Evolutionary conservation across 2,888 invertebrate genomes (phyloP).

Genomic region (Eupithecia subfuscata): DNA sequence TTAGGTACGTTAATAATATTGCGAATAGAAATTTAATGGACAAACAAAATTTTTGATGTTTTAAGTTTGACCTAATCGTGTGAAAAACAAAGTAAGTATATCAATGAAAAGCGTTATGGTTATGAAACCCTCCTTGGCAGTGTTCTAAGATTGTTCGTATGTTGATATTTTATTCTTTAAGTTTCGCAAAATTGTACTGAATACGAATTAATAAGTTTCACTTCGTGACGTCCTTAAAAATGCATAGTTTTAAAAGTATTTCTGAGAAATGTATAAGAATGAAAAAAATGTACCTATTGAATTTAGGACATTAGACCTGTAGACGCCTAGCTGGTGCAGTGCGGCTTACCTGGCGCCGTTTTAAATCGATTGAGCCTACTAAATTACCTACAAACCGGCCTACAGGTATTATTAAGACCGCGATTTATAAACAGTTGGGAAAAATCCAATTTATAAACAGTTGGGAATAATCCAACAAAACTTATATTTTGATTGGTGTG

Average conservation of each 20-base stretch:
- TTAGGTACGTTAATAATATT: too few species aligned
- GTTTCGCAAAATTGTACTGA: not conserved
- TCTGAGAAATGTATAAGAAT: too few species aligned
- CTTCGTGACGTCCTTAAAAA: not conserved
- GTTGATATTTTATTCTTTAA: not conserved
- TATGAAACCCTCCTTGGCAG: too few species aligned
- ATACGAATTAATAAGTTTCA: not conserved
- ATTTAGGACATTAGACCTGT: slow-evolving; percentile 30
- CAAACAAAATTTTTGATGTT: too few species aligned
- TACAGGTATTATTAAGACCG: not conserved
- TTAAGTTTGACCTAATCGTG: too few species aligned
- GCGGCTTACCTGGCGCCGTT: slow-evolving; percentile 30
- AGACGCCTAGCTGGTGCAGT: slow-evolving; percentile 36
- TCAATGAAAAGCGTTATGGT: too few species aligned
- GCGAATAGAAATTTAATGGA: too few species aligned
- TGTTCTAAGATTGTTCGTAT: too few species aligned
- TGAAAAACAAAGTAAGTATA: too few species aligned
- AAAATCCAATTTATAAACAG: not conserved
- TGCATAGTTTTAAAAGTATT: too few species aligned
- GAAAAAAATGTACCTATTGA: not conserved
- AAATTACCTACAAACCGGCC: slow-evolving; percentile 22
- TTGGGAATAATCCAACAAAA: not conserved
- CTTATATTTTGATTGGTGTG: not conserved
- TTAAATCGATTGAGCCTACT: slow-evolving; percentile 34
- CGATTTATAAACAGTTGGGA: not conserved